Evolutionary conservation across 2,888 invertebrate species (phyloP).

Genomic region (Morpho achilles): DNA sequence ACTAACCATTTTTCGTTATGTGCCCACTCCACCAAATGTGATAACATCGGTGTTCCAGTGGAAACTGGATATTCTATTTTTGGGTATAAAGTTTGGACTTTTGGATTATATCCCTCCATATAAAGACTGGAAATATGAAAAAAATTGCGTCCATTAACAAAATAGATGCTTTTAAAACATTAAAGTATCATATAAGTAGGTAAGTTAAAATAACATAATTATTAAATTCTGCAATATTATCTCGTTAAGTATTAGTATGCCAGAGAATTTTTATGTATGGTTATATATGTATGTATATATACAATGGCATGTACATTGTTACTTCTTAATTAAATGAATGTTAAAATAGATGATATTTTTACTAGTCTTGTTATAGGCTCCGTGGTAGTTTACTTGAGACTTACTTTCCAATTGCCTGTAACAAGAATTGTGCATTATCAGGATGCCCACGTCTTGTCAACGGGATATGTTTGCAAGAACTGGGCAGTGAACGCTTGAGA

Average conservation of each 20-base stretch:
- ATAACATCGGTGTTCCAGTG: constrained; percentile 89
- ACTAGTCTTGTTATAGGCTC: background rate
- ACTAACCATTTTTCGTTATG: constrained; percentile 83
- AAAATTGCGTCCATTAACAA: background rate
- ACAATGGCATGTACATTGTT: no score
- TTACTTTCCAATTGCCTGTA: constrained; percentile 82
- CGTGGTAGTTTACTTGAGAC: constrained; percentile 22
- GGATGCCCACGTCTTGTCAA: constrained; percentile 84
- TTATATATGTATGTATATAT: no score
- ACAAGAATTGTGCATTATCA: constrained; percentile 77
- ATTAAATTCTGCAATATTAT: background rate
- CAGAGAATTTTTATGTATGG: no score
- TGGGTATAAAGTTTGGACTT: constrained; percentile 86
- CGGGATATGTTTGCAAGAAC: constrained; percentile 82
- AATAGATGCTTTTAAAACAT: no score
- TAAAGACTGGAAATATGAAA: constrained; percentile 79
- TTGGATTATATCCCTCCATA: constrained; percentile 84
- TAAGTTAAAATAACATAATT: background rate
- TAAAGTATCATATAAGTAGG: no score
- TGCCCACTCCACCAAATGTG: constrained; percentile 90
- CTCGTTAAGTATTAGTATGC: no score
- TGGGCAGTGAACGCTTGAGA: constrained; percentile 82
- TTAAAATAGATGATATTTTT: background rate
- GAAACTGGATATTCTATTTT: constrained; percentile 89
- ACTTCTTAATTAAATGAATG: background rate